Conservation (phyloP, 2,888 invertebrate genomes). For the Dasysyrphus tricinctus region DNA sequence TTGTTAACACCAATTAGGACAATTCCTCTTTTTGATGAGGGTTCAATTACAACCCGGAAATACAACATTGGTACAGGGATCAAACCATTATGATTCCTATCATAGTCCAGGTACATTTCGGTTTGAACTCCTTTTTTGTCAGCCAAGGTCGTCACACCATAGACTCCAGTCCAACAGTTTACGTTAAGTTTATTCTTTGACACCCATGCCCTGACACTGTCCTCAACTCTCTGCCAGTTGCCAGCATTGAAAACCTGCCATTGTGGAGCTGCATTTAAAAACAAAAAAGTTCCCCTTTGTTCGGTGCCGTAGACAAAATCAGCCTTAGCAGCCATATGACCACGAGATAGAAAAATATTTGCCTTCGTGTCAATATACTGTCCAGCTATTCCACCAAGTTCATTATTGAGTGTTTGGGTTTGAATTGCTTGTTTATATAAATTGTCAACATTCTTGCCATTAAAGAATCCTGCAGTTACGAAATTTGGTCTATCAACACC, state of each 20-base stretch:
- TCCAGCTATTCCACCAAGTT: constrained; percentile 51
- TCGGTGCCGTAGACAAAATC: constrained; percentile 84
- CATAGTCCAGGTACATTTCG: constrained; percentile 81
- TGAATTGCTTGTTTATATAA: constrained; percentile 81
- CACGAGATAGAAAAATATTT: constrained; percentile 82
- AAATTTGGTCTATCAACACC: constrained; percentile 80
- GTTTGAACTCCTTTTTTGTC: constrained; percentile 82
- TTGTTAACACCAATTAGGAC: constrained; percentile 85
- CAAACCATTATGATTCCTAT: constrained; percentile 80
- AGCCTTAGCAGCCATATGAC: constrained; percentile 84
- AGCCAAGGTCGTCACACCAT: constrained; percentile 85
- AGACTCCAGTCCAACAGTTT: constrained; percentile 85
- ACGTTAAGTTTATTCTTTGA: constrained; percentile 80
- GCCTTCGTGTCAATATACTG: constrained; percentile 77
- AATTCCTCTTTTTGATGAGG: constrained; percentile 83
- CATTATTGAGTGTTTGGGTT: constrained; percentile 48
- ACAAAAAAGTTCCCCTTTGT: constrained; percentile 85
- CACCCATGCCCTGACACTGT: constrained; percentile 83
- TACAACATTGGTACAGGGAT: constrained; percentile 85
- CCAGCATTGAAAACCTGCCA: constrained; percentile 86
- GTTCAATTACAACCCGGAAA: constrained; percentile 86
- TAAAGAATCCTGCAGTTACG: constrained; percentile 80
- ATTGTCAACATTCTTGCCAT: constrained; percentile 79
- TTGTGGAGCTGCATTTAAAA: constrained; percentile 85
- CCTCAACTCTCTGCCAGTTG: constrained; percentile 85